These are phyloP conservation scores for Lepidostoma basale DNA, from an alignment of 1,140 invertebrate genomes.

Conservation along the genomic window DNA sequence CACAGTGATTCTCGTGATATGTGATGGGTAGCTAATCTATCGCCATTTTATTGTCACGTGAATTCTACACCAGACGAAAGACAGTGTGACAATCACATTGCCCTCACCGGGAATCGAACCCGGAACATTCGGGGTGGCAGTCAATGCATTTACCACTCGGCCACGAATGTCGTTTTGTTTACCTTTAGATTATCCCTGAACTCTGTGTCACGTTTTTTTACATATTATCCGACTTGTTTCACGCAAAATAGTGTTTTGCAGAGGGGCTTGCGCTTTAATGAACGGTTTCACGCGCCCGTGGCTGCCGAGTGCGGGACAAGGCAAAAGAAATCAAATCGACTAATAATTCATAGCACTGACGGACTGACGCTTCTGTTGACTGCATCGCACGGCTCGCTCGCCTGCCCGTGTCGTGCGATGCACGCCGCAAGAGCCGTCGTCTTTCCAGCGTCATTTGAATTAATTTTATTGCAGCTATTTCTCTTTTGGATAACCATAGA, in stretches of 20 bases:
- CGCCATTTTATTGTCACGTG: too few species aligned
- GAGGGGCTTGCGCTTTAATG: not conserved
- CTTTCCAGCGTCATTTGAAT: not conserved
- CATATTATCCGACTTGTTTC: not conserved
- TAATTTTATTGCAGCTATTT: constrained; percentile 17
- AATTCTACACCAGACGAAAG: too few species aligned
- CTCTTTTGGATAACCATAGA: constrained; percentile 5
- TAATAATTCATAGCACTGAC: constrained; percentile 1
- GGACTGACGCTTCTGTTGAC: not conserved
- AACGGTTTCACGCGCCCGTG: constrained; percentile 3
- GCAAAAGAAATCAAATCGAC: constrained; percentile 11
- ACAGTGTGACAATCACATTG: too few species aligned
- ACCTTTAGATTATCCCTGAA: too few species aligned
- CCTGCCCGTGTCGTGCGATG: not conserved
- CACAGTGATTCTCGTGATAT: too few species aligned
- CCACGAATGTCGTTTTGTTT: too few species aligned
- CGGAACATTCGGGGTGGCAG: too few species aligned
- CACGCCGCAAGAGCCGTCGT: not conserved
- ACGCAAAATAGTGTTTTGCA: not conserved
- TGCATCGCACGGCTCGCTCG: not conserved
- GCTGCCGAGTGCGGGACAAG: not conserved
- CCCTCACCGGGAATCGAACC: too few species aligned
- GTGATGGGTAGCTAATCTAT: too few species aligned
- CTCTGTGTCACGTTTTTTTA: not conserved
- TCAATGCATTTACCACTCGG: too few species aligned